A percentile compares a stretch with the other conserved stretches of the same genome.
These are phyloP conservation scores for Chrysogorgia sp. DNA, from an alignment of 92 coral and sea anemone genomes.

Conservation along the genomic window DNA sequence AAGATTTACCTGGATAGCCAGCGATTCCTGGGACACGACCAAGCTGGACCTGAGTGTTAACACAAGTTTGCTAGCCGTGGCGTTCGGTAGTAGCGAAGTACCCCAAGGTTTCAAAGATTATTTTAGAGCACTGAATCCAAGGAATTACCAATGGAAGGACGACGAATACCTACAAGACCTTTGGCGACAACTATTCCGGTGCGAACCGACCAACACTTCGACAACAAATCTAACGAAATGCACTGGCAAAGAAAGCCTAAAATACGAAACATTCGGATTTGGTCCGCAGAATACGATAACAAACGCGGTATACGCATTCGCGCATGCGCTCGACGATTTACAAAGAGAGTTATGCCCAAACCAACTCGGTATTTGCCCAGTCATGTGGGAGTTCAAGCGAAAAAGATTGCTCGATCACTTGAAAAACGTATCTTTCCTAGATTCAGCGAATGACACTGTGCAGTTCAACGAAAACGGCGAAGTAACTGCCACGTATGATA, in stretches of 20 bases:
- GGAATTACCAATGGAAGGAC: conserved; percentile 13
- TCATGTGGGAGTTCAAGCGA: not conserved
- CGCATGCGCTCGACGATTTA: conserved; percentile 78
- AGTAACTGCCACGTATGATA: conserved; percentile 78
- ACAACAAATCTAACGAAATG: not conserved
- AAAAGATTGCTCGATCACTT: conserved; percentile 56
- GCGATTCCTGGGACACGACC: conserved; percentile 80
- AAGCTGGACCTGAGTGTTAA: conserved; percentile 64
- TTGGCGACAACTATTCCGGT: conserved; percentile 59
- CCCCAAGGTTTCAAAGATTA: conserved; percentile 58
- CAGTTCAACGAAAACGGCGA: conserved; percentile 78
- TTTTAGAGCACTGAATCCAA: conserved; percentile 39
- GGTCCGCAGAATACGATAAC: conserved; percentile 80
- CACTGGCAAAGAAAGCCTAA: not conserved
- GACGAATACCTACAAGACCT: conserved; percentile 72
- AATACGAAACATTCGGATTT: conserved; percentile 50
- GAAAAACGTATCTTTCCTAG: conserved; percentile 80
- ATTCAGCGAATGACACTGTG: conserved; percentile 61
- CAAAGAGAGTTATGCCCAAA: conserved; percentile 65
- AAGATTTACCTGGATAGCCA: conserved; percentile 80
- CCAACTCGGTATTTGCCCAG: conserved; percentile 55
- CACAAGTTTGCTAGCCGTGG: conserved; percentile 72
- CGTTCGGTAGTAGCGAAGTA: conserved; percentile 65
- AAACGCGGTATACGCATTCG: conserved; percentile 86
- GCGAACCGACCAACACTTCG: conserved; percentile 23